Percentiles rank a stretch among this genome's conserved stretches.
phyloP scores from a whole-genome alignment of 2,113 vertebrate genomes.

The Lucifuga dentata region DNA sequence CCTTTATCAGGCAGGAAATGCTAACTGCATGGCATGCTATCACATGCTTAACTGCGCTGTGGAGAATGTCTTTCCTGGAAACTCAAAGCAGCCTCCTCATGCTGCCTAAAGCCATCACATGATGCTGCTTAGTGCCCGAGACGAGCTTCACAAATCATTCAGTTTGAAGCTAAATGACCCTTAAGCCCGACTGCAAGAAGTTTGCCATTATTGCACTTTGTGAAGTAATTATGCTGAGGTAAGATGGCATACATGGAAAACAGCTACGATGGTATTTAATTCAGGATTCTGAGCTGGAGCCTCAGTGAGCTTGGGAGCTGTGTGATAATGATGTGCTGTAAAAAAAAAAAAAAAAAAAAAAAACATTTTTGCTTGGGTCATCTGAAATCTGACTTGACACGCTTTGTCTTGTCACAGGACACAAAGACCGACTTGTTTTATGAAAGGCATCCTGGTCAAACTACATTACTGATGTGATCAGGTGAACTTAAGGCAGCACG shows the following conservation, averaged over 20 bases:
- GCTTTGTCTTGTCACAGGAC: conserved; percentile 2
- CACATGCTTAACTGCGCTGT: conserved; percentile 52
- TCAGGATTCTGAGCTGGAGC: conserved; percentile 1
- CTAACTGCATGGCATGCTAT: conserved; percentile 37
- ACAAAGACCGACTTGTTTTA: conserved; percentile 13
- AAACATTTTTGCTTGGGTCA: not conserved
- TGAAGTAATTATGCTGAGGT: conserved; percentile 9
- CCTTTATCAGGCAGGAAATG: conserved; percentile 52
- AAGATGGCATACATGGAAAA: not conserved
- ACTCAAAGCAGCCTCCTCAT: conserved; percentile 17
- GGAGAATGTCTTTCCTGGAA: conserved; percentile 34
- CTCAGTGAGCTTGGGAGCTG: conserved; percentile 21
- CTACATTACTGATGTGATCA: conserved; percentile 15
- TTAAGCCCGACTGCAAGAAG: too few relatives aligned
- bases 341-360: conserved; percentile 15
- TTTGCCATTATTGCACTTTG: not conserved
- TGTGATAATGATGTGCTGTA: not conserved
- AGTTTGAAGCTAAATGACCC: conserved; percentile 9
- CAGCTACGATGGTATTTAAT: conserved; percentile 14
- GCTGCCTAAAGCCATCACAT: conserved; percentile 21
- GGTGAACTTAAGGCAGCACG: conserved; percentile 23
- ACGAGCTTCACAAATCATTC: conserved; percentile 2
- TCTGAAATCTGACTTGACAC: conserved; percentile 32
- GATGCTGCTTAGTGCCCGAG: not conserved
- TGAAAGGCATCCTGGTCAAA: conserved; percentile 2